Conservation (phyloP, 2,797 vertebrate genomes). For the Oreochromis mossambicus region DNA sequence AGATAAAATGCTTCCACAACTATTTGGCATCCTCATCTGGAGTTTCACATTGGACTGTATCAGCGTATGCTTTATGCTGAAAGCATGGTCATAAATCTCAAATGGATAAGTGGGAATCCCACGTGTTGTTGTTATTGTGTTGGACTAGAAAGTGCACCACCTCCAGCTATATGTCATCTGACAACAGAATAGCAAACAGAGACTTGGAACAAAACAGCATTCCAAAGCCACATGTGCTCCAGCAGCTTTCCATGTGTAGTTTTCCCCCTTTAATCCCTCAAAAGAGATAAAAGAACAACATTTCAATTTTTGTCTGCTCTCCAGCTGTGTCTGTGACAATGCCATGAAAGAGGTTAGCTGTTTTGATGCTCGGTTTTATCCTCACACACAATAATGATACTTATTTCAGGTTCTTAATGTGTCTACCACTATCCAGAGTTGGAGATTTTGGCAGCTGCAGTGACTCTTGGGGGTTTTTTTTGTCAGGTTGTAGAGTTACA, state of each 20-base stretch:
- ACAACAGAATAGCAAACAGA: constrained; percentile 27
- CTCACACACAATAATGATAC: constrained; percentile 13
- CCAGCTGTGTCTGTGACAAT: constrained; percentile 37
- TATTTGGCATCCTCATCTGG: neutral
- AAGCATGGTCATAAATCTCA: neutral
- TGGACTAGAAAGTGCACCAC: constrained; percentile 4
- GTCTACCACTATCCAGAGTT: neutral
- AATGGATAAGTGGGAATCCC: neutral
- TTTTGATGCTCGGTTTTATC: constrained; percentile 30
- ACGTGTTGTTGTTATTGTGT: constrained; percentile 4
- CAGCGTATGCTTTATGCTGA: neutral
- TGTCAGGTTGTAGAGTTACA: constrained; percentile 7
- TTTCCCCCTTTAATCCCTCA: constrained; percentile 38
- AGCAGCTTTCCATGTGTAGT: constrained; percentile 39
- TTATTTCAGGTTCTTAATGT: constrained; percentile 13
- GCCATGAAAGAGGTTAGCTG: constrained; percentile 22
- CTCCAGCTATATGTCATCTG: constrained; percentile 4
- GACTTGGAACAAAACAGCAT: constrained; percentile 40
- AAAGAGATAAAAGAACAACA: constrained; percentile 50
- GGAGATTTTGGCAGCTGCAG: constrained; percentile 14
- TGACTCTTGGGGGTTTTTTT: neutral
- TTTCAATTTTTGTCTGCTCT: constrained; percentile 45
- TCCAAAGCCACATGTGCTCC: constrained; percentile 55
- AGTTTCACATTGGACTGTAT: neutral
- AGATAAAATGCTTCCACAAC: neutral